Evolutionary conservation across 1,140 invertebrate species (phyloP).

Genomic region (Brachionus manjavacas): DNA sequence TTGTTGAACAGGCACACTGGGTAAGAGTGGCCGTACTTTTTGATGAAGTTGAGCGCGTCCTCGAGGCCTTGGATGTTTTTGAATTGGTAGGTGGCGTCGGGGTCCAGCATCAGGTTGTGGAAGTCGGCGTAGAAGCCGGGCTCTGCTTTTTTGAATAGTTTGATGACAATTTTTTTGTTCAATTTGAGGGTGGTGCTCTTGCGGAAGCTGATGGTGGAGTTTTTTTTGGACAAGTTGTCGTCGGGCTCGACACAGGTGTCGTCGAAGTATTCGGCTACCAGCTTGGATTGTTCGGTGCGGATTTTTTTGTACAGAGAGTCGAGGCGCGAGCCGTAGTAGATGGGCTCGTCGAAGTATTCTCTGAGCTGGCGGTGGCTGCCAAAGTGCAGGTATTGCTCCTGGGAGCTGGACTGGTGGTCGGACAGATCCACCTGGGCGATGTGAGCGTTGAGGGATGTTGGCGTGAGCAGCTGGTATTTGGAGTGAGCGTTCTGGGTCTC

Average conservation of each 20-base stretch:
- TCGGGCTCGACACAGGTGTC: not conserved
- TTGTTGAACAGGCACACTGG: not conserved
- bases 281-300: not conserved
- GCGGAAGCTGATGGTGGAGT: not conserved
- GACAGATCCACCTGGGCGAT: not conserved
- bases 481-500: not conserved
- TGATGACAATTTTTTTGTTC: not conserved
- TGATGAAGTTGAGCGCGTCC: not conserved
- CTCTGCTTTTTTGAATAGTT: not conserved
- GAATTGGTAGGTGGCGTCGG: not conserved
- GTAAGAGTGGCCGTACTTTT: not conserved
- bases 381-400: not conserved
- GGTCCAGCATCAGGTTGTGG: not conserved
- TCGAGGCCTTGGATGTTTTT: not conserved
- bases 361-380: not conserved
- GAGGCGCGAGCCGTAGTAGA: not conserved
- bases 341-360: not conserved
- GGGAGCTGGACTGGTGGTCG: not conserved
- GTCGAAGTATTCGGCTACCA: not conserved
- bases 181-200: not conserved
- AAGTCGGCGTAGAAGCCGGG: not conserved
- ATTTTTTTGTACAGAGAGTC: not conserved
- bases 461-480: not conserved
- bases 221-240: not conserved
- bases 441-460: not conserved